These are phyloP conservation scores for Notechis scutatus DNA, from an alignment of 2,113 vertebrate genomes.

Conservation along the genomic window DNA sequence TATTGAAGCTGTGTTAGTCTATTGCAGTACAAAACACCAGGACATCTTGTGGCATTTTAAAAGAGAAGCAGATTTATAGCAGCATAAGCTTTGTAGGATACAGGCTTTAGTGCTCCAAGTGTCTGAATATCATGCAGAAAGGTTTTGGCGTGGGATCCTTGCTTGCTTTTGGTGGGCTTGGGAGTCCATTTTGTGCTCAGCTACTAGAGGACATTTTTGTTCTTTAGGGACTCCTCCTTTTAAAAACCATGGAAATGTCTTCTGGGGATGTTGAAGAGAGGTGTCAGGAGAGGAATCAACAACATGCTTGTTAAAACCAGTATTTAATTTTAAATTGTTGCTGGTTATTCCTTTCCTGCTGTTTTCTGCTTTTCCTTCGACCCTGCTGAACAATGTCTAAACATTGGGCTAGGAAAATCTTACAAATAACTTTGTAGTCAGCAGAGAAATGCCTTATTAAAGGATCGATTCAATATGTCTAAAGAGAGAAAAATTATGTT, in stretches of 20 bases:
- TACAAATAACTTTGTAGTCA: neutral
- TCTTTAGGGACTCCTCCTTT: neutral
- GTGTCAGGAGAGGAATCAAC: conserved; percentile 7
- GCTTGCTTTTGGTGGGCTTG: neutral
- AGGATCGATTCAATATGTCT: neutral
- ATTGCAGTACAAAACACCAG: neutral
- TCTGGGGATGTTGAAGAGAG: neutral
- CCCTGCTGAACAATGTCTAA: neutral
- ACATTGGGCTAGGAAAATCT: neutral
- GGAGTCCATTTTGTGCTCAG: conserved; percentile 6
- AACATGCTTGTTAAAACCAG: neutral
- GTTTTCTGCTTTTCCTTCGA: neutral
- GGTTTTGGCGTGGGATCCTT: neutral
- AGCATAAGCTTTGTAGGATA: neutral
- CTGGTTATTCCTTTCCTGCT: neutral
- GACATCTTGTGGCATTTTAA: neutral
- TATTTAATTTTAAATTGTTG: neutral
- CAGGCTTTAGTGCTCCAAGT: neutral
- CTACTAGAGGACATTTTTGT: neutral
- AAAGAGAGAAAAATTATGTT: neutral
- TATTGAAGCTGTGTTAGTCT: neutral
- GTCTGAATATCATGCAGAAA: neutral
- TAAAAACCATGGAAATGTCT: neutral
- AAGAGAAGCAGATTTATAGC: neutral
- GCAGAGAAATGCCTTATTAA: neutral